These are phyloP conservation scores for Eupeodes corollae DNA, from an alignment of 1,140 invertebrate genomes.

Conservation along the genomic window DNA sequence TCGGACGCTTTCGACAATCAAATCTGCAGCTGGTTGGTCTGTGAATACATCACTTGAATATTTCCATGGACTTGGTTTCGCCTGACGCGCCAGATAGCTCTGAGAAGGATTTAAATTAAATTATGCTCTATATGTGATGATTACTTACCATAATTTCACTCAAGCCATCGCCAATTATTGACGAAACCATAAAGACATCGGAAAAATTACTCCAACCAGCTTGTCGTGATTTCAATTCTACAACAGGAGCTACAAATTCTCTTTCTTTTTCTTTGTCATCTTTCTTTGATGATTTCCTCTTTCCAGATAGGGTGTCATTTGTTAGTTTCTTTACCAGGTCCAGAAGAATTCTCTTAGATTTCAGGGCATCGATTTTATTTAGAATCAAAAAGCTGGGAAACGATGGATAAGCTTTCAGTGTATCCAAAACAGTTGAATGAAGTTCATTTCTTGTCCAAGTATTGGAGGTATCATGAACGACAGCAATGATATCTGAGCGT, in stretches of 20 bases:
- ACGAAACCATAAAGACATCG: slow-evolving; percentile 82
- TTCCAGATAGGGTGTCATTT: slow-evolving; percentile 46
- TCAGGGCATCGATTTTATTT: slow-evolving; percentile 80
- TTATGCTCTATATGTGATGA: too few species aligned
- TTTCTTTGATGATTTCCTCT: slow-evolving; percentile 7
- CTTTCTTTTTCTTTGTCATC: neutral
- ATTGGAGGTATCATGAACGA: slow-evolving; percentile 75
- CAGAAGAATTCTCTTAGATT: slow-evolving; percentile 62
- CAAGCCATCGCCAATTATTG: slow-evolving; percentile 65
- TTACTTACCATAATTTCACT: slow-evolving; percentile 56
- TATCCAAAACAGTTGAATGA: slow-evolving; percentile 54
- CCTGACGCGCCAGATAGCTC: slow-evolving; percentile 56
- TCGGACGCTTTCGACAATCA: slow-evolving; percentile 60
- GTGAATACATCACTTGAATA: slow-evolving; percentile 55
- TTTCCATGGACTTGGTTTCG: slow-evolving; percentile 52
- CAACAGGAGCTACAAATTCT: neutral
- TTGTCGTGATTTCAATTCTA: slow-evolving; percentile 8
- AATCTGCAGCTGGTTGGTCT: slow-evolving; percentile 53
- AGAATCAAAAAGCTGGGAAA: slow-evolving; percentile 69
- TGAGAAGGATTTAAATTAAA: slow-evolving; percentile 22
- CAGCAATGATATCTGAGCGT: slow-evolving; percentile 70
- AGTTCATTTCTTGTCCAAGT: slow-evolving; percentile 52
- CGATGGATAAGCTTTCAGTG: slow-evolving; percentile 50
- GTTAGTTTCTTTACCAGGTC: slow-evolving; percentile 57
- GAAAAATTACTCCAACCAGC: slow-evolving; percentile 63